A percentile compares a stretch with the other conserved stretches of the same genome.
Evolutionary conservation across 2,797 vertebrate species (phyloP).

Genomic region (Hippopotamyrus pictus): DNA sequence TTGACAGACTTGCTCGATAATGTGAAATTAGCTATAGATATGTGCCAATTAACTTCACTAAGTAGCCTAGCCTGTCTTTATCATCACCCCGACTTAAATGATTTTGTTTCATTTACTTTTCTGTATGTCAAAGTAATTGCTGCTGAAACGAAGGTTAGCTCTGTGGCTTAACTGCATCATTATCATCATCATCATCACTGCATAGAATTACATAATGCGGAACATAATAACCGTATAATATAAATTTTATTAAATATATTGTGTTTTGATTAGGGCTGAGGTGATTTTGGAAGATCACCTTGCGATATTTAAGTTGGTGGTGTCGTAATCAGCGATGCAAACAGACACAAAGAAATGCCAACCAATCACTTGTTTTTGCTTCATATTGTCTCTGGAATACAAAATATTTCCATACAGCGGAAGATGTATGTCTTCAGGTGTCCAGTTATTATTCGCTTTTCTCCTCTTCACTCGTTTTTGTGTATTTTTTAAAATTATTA

Average conservation of each 20-base stretch:
- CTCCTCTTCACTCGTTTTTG: neutral
- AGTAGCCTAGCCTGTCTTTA: neutral
- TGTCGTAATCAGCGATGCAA: neutral
- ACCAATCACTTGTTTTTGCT: neutral
- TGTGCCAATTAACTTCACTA: neutral
- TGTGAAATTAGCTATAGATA: neutral
- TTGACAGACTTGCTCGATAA: neutral
- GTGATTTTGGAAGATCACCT: neutral
- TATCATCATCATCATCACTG: no score
- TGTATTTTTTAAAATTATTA: neutral
- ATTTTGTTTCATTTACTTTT: neutral
- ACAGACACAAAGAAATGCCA: neutral
- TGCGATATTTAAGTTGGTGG: neutral
- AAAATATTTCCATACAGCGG: neutral
- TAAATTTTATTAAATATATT: neutral
- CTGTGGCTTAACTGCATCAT: neutral
- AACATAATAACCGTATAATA: neutral
- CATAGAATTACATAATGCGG: neutral
- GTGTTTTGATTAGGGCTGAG: neutral
- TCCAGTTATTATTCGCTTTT: neutral
- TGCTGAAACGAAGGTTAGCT: neutral
- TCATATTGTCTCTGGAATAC: neutral
- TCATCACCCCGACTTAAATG: neutral
- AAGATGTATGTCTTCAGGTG: neutral
- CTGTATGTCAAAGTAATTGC: neutral